These are phyloP conservation scores for Nemurella pictetii DNA, from an alignment of 2,888 invertebrate species.

Conservation along the genomic window DNA sequence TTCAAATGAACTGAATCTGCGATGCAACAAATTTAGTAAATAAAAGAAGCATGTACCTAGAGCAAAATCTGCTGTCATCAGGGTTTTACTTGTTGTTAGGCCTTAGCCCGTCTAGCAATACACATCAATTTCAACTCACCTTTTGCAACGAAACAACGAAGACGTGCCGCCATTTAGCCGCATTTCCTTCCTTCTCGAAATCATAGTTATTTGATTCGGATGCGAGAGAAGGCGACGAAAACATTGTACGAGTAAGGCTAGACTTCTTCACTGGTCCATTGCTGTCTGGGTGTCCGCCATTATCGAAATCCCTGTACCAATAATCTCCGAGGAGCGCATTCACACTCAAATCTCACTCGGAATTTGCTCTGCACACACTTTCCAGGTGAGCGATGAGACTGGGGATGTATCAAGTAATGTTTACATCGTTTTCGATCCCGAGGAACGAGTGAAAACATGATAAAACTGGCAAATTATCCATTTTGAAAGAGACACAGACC, in stretches of 20 bases:
- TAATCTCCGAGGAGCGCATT: not conserved
- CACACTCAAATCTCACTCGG: constrained; percentile 3
- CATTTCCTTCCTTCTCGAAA: constrained; percentile 87
- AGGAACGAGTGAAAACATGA: constrained; percentile 30
- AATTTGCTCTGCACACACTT: constrained; percentile 15
- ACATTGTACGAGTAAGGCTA: constrained; percentile 40
- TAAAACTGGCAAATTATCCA: constrained; percentile 33
- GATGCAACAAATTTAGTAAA: not conserved
- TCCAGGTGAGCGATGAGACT: constrained; percentile 13
- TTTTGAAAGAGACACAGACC: not conserved
- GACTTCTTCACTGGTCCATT: constrained; percentile 30
- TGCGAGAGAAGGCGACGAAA: constrained; percentile 43
- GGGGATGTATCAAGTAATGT: constrained; percentile 12
- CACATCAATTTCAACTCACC: constrained; percentile 58
- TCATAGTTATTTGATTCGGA: constrained; percentile 61
- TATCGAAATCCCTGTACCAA: constrained; percentile 33
- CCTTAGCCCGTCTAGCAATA: not conserved
- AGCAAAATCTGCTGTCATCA: not conserved
- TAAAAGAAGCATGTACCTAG: not conserved
- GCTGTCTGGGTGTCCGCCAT: constrained; percentile 41
- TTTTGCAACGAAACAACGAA: constrained; percentile 85
- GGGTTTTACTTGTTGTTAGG: not conserved
- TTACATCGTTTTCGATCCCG: constrained; percentile 16
- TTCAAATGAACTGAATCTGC: not conserved
- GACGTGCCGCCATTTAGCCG: constrained; percentile 89